phyloP scores from a whole-genome alignment of 2,113 vertebrate species.

The Piprites chloris region DNA sequence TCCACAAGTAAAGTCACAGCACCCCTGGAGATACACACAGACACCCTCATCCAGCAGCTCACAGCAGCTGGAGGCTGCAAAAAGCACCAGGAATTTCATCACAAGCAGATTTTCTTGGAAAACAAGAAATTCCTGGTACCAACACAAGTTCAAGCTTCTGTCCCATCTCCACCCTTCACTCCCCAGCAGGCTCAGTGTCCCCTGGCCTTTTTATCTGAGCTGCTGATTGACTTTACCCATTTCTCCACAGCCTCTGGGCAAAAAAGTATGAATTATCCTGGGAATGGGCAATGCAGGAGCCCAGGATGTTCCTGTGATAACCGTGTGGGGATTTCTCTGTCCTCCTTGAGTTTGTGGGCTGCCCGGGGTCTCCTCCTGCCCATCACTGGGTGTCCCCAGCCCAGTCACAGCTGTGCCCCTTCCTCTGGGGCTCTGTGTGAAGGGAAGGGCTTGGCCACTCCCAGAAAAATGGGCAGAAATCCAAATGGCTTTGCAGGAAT shows the following conservation, averaged over 20 bases:
- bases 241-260: not conserved
- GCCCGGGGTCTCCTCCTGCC: not conserved
- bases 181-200: not conserved
- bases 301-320: not conserved
- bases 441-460: not conserved
- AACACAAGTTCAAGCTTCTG: not conserved
- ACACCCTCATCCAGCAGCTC: rapidly evolving
- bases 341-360: not conserved
- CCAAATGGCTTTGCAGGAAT: not conserved
- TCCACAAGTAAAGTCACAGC: not conserved
- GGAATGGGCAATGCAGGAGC: not conserved
- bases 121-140: not conserved
- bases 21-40: not conserved
- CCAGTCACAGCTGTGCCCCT: not conserved
- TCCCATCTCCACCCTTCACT: not conserved
- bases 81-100: not conserved
- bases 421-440: not conserved
- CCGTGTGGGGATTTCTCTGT: not conserved
- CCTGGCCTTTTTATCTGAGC: not conserved
- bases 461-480: rapidly evolving
- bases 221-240: not conserved
- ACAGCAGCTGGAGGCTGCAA: not conserved
- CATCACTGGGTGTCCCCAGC: not conserved
- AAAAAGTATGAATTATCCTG: not conserved
- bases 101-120: not conserved